Evolutionary conservation across 2,888 invertebrate species (phyloP), one percentile per base, ranked within the genome.

Genomic region (Arenicola marina): DNA sequence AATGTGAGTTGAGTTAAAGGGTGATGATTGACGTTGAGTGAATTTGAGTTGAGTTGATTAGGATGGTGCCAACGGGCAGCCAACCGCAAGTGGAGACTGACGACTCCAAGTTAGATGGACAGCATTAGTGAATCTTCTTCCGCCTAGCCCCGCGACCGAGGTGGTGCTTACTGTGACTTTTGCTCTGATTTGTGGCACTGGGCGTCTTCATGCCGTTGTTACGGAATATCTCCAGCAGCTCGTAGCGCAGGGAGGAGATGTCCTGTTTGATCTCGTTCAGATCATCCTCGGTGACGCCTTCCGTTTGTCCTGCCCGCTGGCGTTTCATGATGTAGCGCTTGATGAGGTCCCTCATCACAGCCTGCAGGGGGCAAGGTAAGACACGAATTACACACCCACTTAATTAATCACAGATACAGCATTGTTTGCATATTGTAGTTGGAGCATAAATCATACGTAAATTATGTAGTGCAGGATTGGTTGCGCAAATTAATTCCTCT

Each of bases 241-340:
- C 98, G 86, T 93, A 98, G 71, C 97, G 91, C 87, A 98, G 97
- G 31, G 97, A 95, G 69, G 95, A 95, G 73, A 98, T 96, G 85
- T 98, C 98, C 86, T 98, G 97, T 84, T 98, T 98, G 81, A 98
- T 95, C 87, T 98, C 98, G 86, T 98, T 98, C 67, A 98, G 94
- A 86, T 98, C 98, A 83, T 98, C 98, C 86, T 97, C 97, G 0
- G 95, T 97, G 57, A 98, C 96, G 57, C 97, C 97, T 84, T 97
- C 95, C 76, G 92, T 92, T 84, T 96, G 94, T 1, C 93, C 92
- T 82, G 93, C 93, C 53, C 95, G 88, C 85, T 97, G 97, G 84
- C 96, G 94, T 70, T 95, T 93, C 59, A 96, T 97, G 73, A 98
- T 95, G 86, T 95, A 95, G 28, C 98, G 90, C 54, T 96, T 89